Evolutionary conservation across 2,888 invertebrate genomes (phyloP), one percentile per base, ranked within the genome.

Genomic region (Hymenopus coronatus): DNA sequence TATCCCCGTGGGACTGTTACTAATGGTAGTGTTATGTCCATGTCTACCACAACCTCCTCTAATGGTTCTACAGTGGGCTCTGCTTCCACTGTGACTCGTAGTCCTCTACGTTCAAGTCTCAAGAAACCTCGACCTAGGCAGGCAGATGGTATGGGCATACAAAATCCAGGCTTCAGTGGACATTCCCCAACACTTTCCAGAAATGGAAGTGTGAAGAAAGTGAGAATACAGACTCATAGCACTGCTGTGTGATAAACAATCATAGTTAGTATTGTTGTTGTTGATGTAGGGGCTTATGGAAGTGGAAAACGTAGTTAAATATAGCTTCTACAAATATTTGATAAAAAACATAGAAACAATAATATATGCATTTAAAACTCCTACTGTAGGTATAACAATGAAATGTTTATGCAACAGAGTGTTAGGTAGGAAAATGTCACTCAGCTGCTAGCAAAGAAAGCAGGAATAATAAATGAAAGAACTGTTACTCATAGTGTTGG

Each of bases 221-320:
- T 98, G 90, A 95, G 98, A 90, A 98, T 98, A 93, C 97, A 98
- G 93, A 98, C 98, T 82, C 97, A 97, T 93, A 98, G 98, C 92
- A 98, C 98, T 83, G 98, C 98, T 93, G 98, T 98, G 90, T 98
- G 90, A 91, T 70, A 70, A 70, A 70, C 54, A 70, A 3, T 20
- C 25, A 20, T 2, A 3, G 1, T 70, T 70, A 20, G 20, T 70
- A 3, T 54, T 54, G 54, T 46, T 46, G 46, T 70, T 20, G 25
- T 15, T 70, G 54, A 70, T 70, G 54, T 70, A 70, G 54, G 54
- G 54, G 20, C 25, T 70, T 70, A 70, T 70, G 54, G 54, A 70
- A 70, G 25, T 70, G 54, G 54, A 70, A 70, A 70, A 70, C 6
- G 20, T 70, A 70, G 54, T 4, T 70, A 70, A 70, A 70, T 70